These are phyloP conservation scores for Diadumene lineata DNA, from an alignment of 92 coral and sea anemone species.

Conservation along the genomic window DNA sequence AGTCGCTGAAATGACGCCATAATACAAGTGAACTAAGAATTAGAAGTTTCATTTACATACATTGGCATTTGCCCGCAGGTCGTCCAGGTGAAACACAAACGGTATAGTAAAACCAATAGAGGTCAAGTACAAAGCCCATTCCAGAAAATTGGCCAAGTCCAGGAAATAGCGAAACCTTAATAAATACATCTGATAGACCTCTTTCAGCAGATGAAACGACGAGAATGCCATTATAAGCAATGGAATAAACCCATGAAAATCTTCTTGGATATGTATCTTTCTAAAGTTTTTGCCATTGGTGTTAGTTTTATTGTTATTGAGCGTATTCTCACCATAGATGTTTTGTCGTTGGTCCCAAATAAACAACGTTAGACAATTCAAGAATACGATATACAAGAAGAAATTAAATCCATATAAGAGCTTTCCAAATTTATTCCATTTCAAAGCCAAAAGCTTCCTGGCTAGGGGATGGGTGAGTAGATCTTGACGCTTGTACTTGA, in stretches of 20 bases:
- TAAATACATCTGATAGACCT: slow-evolving; percentile 56
- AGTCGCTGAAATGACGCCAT: no score
- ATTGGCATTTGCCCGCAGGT: not conserved
- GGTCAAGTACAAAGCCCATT: slow-evolving; percentile 74
- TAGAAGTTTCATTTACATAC: not conserved
- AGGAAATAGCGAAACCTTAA: slow-evolving; percentile 50
- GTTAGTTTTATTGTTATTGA: slow-evolving; percentile 6
- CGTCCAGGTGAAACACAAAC: slow-evolving; percentile 8
- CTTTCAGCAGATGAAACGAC: slow-evolving; percentile 55
- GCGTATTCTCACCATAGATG: not conserved
- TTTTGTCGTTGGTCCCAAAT: not conserved
- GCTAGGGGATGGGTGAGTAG: slow-evolving; percentile 81
- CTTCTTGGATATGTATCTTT: not conserved
- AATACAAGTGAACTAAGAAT: no score
- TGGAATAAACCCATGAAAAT: not conserved
- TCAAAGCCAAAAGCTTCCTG: slow-evolving; percentile 59
- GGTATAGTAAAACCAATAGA: slow-evolving; percentile 69
- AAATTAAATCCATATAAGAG: slow-evolving; percentile 59
- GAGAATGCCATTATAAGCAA: slow-evolving; percentile 41
- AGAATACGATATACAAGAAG: slow-evolving; percentile 50
- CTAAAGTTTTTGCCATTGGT: not conserved
- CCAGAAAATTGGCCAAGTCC: slow-evolving; percentile 65
- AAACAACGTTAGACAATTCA: slow-evolving; percentile 34
- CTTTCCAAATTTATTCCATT: slow-evolving; percentile 82
- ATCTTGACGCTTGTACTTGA: slow-evolving; percentile 56